These are phyloP conservation scores for Tribolium freemani DNA, from an alignment of 2,888 invertebrate genomes.

Conservation along the genomic window DNA sequence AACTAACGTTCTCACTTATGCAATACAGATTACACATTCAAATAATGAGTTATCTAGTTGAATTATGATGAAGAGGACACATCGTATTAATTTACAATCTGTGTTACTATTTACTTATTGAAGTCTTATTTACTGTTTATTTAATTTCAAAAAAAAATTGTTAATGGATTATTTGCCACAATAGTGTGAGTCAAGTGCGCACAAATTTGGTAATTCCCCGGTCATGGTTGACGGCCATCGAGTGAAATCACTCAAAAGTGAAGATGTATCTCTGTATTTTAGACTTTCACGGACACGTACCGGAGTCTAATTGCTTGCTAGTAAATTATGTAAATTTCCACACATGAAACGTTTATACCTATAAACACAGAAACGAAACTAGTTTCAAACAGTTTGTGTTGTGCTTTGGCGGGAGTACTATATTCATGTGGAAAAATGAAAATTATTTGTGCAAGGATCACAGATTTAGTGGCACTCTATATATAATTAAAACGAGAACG, in stretches of 20 bases:
- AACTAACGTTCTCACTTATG: too few species aligned
- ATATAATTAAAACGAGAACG: neutral
- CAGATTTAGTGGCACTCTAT: neutral
- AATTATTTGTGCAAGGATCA: too few species aligned
- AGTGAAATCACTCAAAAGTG: neutral
- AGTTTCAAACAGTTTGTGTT: slow-evolving; percentile 19
- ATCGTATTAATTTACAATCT: too few species aligned
- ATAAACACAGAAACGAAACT: slow-evolving; percentile 32
- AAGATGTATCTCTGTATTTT: slow-evolving; percentile 3
- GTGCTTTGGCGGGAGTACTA: slow-evolving; percentile 11
- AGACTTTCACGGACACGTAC: slow-evolving; percentile 21
- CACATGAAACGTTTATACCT: slow-evolving; percentile 5
- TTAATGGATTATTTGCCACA: too few species aligned
- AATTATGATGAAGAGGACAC: too few species aligned
- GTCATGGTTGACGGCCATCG: neutral
- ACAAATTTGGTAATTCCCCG: neutral
- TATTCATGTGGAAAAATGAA: too few species aligned
- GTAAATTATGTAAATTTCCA: slow-evolving; percentile 26
- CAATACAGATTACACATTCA: too few species aligned
- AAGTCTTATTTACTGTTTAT: too few species aligned
- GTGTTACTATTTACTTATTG: too few species aligned
- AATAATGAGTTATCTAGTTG: too few species aligned
- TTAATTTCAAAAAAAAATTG: too few species aligned
- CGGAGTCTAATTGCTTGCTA: slow-evolving; percentile 11
- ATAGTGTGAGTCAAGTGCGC: neutral